phyloP scores from a whole-genome alignment of 2,797 vertebrate genomes.

The Luscinia luscinia region DNA sequence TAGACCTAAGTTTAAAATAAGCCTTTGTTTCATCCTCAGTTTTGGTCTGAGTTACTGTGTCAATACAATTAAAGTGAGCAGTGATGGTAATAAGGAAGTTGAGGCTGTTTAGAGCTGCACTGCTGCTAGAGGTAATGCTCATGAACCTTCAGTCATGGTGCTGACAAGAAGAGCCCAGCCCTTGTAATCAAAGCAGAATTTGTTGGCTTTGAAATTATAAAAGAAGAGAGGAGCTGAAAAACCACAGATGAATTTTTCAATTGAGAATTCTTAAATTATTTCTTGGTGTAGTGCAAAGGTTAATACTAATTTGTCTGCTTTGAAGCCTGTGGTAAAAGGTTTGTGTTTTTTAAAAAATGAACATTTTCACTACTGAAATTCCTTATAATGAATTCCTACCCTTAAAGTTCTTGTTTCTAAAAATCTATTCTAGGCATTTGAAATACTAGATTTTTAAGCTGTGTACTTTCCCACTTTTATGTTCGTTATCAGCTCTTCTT shows the following conservation, averaged over 20 bases:
- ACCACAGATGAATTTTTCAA: neutral
- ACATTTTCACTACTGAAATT: neutral
- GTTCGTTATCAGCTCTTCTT: neutral
- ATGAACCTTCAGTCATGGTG: neutral
- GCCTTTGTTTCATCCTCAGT: neutral
- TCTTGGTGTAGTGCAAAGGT: neutral
- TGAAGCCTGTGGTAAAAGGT: neutral
- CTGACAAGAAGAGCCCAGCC: neutral
- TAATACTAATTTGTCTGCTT: neutral
- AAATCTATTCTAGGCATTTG: neutral
- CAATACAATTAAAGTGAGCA: neutral
- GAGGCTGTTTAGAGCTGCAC: neutral
- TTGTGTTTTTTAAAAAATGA: neutral
- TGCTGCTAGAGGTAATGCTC: neutral
- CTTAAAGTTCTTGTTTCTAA: neutral
- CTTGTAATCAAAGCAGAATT: neutral
- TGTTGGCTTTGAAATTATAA: neutral
- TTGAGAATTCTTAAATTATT: neutral
- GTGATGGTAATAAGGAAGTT: neutral
- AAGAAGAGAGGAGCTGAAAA: neutral
- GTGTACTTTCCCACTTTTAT: neutral
- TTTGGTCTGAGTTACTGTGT: neutral
- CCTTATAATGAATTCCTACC: neutral
- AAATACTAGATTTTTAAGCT: neutral
- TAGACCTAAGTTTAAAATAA: neutral